phyloP scores from a whole-genome alignment of 2,888 invertebrate species.

The Plagiodera versicolora region DNA sequence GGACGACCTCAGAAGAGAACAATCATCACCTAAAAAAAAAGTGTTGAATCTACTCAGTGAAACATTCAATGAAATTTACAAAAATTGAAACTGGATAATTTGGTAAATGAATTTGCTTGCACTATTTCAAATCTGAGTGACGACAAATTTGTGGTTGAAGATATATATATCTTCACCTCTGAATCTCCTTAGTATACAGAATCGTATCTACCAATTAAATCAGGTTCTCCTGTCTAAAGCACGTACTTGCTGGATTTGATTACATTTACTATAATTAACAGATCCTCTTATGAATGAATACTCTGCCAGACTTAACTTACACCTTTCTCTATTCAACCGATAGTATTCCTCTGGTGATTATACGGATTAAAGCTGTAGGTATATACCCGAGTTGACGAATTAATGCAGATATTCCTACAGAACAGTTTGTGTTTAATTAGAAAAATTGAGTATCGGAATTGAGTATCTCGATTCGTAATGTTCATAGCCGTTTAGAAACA shows the following conservation, averaged over 20 bases:
- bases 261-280: slow-evolving; percentile 52
- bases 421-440: no score
- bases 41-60: no score
- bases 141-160: no score
- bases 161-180: no score
- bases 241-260: slow-evolving; percentile 51
- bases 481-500: no score
- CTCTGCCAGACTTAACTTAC: slow-evolving; percentile 45
- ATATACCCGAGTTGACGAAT: background rate
- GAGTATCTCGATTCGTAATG: no score
- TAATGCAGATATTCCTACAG: background rate
- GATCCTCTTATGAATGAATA: slow-evolving; percentile 48
- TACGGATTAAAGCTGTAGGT: background rate
- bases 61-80: no score
- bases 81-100: no score
- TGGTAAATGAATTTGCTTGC: no score
- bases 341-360: background rate
- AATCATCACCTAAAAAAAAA: slow-evolving; percentile 39
- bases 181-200: slow-evolving; percentile 15
- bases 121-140: no score
- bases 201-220: slow-evolving; percentile 23
- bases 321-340: slow-evolving; percentile 38
- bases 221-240: slow-evolving; percentile 46
- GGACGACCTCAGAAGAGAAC: slow-evolving; percentile 36
- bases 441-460: no score